Evolutionary conservation across 2,113 vertebrate species (phyloP).

Genomic region (Calidris pygmaea): DNA sequence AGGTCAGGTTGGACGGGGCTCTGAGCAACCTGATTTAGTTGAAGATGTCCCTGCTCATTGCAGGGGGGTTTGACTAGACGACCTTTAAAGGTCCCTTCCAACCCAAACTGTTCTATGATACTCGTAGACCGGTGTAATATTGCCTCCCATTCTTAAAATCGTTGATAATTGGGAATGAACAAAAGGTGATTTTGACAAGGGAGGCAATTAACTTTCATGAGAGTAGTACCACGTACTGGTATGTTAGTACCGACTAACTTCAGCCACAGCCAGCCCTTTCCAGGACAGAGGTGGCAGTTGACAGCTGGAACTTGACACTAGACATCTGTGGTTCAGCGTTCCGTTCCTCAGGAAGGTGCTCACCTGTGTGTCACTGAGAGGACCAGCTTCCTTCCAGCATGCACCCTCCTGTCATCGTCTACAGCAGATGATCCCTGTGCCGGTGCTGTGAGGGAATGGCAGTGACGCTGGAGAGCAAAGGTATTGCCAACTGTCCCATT

Average conservation of each 20-base stretch:
- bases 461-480: background rate
- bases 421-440: background rate
- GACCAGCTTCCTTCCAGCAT: background rate
- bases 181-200: too few relatives aligned
- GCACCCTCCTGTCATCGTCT: accelerated
- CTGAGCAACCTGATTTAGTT: background rate
- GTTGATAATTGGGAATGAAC: background rate
- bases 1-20: background rate
- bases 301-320: background rate
- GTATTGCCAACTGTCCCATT: background rate
- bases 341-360: background rate
- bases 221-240: too few relatives aligned
- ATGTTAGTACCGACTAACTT: too few relatives aligned
- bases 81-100: background rate
- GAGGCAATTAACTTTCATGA: accelerated
- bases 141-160: background rate
- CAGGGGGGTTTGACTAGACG: background rate
- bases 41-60: background rate
- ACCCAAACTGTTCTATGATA: background rate
- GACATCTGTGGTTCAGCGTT: background rate
- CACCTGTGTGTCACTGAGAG: too few relatives aligned
- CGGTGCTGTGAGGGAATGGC: background rate
- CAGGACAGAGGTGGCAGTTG: background rate
- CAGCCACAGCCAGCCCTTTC: background rate
- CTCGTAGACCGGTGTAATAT: too few relatives aligned